Percentiles rank a stretch among this genome's conserved stretches.
Evolutionary conservation across 2,888 invertebrate genomes (phyloP).

Genomic region (Sphaerophoria rueppellii): DNA sequence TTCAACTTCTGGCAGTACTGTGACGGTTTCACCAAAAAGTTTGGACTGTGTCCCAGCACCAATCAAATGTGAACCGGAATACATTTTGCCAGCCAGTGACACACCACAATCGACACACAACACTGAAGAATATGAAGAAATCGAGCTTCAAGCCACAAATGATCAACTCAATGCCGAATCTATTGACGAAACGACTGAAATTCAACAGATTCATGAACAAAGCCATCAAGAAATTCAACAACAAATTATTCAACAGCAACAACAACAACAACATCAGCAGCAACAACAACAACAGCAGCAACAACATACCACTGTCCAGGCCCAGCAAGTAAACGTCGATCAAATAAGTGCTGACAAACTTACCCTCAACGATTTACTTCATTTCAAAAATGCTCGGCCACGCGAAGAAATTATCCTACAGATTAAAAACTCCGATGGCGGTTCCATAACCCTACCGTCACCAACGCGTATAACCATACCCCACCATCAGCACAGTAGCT

Average conservation of each 20-base stretch:
- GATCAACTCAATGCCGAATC: slow-evolving; percentile 77
- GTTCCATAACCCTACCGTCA: slow-evolving; percentile 79
- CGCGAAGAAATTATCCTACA: slow-evolving; percentile 81
- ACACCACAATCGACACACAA: slow-evolving; percentile 77
- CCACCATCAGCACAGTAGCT: slow-evolving; percentile 74
- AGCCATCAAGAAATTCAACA: slow-evolving; percentile 74
- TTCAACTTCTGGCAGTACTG: slow-evolving; percentile 41
- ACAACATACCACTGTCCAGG: slow-evolving; percentile 76
- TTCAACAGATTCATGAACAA: slow-evolving; percentile 74
- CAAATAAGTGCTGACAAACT: slow-evolving; percentile 80
- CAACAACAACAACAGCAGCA: slow-evolving; percentile 70
- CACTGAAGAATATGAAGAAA: slow-evolving; percentile 79
- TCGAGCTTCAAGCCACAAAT: slow-evolving; percentile 78
- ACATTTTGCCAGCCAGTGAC: slow-evolving; percentile 77
- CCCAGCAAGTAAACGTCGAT: slow-evolving; percentile 78
- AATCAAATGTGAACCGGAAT: slow-evolving; percentile 80
- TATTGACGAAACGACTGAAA: slow-evolving; percentile 75
- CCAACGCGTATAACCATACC: slow-evolving; percentile 77
- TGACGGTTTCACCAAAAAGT: slow-evolving; percentile 62
- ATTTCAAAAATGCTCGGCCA: slow-evolving; percentile 80
- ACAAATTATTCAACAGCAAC: slow-evolving; percentile 67
- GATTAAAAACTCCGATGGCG: slow-evolving; percentile 79
- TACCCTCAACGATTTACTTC: slow-evolving; percentile 80
- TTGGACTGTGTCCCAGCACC: slow-evolving; percentile 75
- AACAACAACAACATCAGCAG: slow-evolving; percentile 75